These are phyloP conservation scores for Drosophila takahashii DNA, from an alignment of 1,140 invertebrate species.

Conservation along the genomic window DNA sequence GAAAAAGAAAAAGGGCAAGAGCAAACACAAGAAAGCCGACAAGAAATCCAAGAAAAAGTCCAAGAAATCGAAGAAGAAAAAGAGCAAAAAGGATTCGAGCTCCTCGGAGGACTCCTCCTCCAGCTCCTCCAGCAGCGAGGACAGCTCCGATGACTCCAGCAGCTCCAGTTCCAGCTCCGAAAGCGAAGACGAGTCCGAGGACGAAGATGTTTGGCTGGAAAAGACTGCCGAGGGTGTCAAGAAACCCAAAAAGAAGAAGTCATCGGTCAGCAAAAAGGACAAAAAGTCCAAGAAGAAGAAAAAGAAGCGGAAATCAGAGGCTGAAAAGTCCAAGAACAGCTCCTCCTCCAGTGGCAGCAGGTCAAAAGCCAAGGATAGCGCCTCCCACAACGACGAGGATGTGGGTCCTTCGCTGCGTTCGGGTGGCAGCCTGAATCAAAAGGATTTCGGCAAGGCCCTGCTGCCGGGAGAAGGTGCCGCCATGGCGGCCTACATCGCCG, in stretches of 20 bases:
- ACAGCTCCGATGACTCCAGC: conserved; percentile 55
- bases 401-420: conserved; percentile 90
- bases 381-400: conserved; percentile 86
- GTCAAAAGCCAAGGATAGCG: conserved; percentile 83
- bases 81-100: conserved; percentile 74
- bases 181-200: conserved; percentile 35
- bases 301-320: conserved; percentile 81
- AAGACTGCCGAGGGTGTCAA: conserved; percentile 78
- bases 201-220: conserved; percentile 70
- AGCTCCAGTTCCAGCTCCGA: conserved; percentile 48
- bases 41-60: conserved; percentile 86
- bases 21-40: conserved; percentile 86
- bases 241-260: conserved; percentile 84
- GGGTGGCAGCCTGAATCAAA: conserved; percentile 89
- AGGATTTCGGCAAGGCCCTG: conserved; percentile 95
- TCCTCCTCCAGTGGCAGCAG: conserved; percentile 36
- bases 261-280: conserved; percentile 67
- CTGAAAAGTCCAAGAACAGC: conserved; percentile 50
- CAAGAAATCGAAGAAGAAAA: conserved; percentile 86
- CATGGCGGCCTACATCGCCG: conserved; percentile 99
- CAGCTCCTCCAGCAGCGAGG: conserved; percentile 37
- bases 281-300: conserved; percentile 88
- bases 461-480: conserved; percentile 98
- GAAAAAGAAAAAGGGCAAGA: conserved; percentile 85
- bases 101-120: conserved; percentile 68